These are phyloP conservation scores for Eospalax fontanierii DNA, from an alignment of 2,797 vertebrate genomes.

Conservation along the genomic window DNA sequence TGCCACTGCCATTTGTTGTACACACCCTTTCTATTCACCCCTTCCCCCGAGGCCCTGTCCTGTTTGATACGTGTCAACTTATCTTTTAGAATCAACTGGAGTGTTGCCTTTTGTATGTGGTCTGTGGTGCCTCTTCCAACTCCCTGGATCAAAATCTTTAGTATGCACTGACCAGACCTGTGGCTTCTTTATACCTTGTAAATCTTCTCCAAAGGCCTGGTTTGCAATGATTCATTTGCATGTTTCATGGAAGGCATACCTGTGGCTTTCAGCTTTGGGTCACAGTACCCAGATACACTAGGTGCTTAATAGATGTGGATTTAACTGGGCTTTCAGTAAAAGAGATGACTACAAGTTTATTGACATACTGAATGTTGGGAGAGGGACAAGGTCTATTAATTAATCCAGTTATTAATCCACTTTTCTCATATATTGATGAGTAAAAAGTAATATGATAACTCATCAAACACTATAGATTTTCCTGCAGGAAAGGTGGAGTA, in stretches of 20 bases:
- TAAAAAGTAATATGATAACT: slow-evolving; percentile 17
- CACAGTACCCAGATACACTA: neutral
- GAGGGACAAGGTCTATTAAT: slow-evolving; percentile 11
- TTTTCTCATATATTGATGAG: slow-evolving; percentile 11
- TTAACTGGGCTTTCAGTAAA: slow-evolving; percentile 30
- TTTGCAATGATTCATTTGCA: slow-evolving; percentile 11
- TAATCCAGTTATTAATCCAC: too few relatives aligned
- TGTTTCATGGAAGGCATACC: neutral
- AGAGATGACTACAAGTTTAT: neutral
- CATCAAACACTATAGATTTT: slow-evolving; percentile 14
- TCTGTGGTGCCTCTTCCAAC: neutral
- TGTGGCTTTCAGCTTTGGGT: neutral
- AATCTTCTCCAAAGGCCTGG: neutral
- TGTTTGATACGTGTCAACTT: neutral
- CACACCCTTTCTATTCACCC: neutral
- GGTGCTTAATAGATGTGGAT: neutral
- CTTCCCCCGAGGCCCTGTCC: neutral
- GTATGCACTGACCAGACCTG: neutral
- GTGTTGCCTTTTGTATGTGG: neutral
- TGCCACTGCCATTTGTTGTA: neutral
- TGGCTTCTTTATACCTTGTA: neutral
- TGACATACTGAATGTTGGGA: neutral
- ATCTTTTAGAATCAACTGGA: neutral
- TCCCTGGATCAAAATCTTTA: slow-evolving; percentile 12
- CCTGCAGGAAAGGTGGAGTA: slow-evolving; percentile 20